These are phyloP conservation scores for Urosaurus nigricauda DNA, from an alignment of 2,797 vertebrate genomes.

Conservation along the genomic window DNA sequence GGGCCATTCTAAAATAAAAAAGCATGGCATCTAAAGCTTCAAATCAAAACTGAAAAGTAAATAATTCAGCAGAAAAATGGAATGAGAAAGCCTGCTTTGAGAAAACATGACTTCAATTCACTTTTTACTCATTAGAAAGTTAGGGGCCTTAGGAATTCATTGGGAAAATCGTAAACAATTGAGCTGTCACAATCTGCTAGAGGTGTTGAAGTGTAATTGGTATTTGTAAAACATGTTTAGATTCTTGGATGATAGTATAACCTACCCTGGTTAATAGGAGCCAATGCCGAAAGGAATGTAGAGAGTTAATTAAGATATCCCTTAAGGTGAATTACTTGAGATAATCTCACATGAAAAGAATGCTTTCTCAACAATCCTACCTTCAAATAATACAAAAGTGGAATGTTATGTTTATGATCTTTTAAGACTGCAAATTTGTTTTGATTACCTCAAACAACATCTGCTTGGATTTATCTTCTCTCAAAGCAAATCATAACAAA, in stretches of 20 bases:
- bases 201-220: constrained; percentile 19
- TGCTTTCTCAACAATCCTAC: constrained; percentile 42
- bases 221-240: constrained; percentile 31
- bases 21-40: not conserved
- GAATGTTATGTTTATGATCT: constrained; percentile 48
- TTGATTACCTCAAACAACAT: constrained; percentile 70
- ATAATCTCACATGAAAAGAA: constrained; percentile 51
- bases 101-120: not conserved
- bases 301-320: constrained; percentile 26
- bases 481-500: constrained; percentile 54
- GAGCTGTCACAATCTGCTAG: not conserved
- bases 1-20: not conserved
- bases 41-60: not conserved
- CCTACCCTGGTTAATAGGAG: constrained; percentile 10
- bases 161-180: not conserved
- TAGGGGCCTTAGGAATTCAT: fast-evolving
- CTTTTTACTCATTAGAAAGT: not conserved
- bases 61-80: fast-evolving
- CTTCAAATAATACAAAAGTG: constrained; percentile 61
- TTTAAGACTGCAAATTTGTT: constrained; percentile 63
- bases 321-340: constrained; percentile 50
- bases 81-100: not conserved
- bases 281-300: constrained; percentile 33
- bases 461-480: constrained; percentile 58
- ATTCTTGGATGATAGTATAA: constrained; percentile 31